Percentiles rank a stretch among this genome's conserved stretches.
These are phyloP conservation scores for Carlito syrichta DNA, from an alignment of 2,113 vertebrate species.

Conservation along the genomic window DNA sequence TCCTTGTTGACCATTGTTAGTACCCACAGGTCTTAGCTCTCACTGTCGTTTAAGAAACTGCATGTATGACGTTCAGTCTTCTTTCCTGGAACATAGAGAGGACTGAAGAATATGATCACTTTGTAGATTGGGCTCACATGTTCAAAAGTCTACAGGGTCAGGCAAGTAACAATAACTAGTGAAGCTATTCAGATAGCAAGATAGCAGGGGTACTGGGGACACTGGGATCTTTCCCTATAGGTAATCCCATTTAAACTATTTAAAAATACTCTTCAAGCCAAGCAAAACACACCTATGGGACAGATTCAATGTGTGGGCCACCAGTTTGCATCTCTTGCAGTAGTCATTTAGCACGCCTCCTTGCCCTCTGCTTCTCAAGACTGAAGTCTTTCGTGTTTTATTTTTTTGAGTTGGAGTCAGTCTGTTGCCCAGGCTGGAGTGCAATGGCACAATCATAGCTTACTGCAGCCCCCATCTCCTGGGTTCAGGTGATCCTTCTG, in stretches of 20 bases:
- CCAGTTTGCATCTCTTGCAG: neutral
- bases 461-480: too few relatives aligned
- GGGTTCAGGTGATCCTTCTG: too few relatives aligned
- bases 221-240: neutral
- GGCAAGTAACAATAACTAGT: neutral
- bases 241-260: neutral
- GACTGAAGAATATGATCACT: neutral
- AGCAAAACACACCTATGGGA: neutral
- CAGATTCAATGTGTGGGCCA: neutral
- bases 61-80: neutral
- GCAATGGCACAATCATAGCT: too few relatives aligned
- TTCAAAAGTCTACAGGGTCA: neutral
- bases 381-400: too few relatives aligned
- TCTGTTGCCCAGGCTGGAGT: too few relatives aligned
- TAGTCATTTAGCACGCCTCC: neutral
- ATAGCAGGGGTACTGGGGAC: neutral
- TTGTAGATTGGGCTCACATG: neutral
- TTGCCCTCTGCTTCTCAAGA: neutral
- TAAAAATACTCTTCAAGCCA: neutral
- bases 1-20: neutral
- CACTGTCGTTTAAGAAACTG: conserved; percentile 4
- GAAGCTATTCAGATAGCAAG: neutral
- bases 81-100: neutral
- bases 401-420: too few relatives aligned
- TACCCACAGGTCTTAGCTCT: neutral